These are phyloP conservation scores for Leptoclinus maculatus DNA, from an alignment of 2,797 vertebrate genomes.

Conservation along the genomic window DNA sequence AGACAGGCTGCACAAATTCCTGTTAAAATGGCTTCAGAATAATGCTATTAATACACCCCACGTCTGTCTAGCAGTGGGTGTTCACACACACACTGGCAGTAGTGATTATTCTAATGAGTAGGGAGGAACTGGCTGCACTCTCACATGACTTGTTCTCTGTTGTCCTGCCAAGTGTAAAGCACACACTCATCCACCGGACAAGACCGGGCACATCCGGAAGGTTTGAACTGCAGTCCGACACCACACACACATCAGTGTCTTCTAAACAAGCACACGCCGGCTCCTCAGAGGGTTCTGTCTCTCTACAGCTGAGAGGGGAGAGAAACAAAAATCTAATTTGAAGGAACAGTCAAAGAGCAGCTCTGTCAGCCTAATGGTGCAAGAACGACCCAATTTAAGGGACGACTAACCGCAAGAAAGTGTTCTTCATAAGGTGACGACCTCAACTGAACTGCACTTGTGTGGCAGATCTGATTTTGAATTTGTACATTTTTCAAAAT, in stretches of 20 bases:
- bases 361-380: constrained; percentile 13
- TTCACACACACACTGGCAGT: constrained; percentile 29
- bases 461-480: neutral
- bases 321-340: neutral
- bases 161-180: constrained; percentile 61
- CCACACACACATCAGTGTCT: constrained; percentile 21
- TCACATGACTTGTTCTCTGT: constrained; percentile 59
- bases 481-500: neutral
- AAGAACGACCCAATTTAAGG: constrained; percentile 24
- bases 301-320: neutral
- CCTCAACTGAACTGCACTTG: neutral
- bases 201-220: constrained; percentile 23
- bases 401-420: constrained; percentile 18
- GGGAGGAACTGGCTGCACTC: constrained; percentile 36
- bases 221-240: constrained; percentile 35
- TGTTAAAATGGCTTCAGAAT: neutral
- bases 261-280: constrained; percentile 25
- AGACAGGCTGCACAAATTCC: neutral
- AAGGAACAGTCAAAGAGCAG: constrained; percentile 1
- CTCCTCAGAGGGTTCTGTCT: constrained; percentile 2
- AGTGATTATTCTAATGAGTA: constrained; percentile 61
- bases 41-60: neutral
- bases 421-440: neutral
- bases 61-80: neutral
- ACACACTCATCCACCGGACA: constrained; percentile 26